Conservation (phyloP, 2,888 invertebrate species). For the Stomorhina lunata region DNA sequence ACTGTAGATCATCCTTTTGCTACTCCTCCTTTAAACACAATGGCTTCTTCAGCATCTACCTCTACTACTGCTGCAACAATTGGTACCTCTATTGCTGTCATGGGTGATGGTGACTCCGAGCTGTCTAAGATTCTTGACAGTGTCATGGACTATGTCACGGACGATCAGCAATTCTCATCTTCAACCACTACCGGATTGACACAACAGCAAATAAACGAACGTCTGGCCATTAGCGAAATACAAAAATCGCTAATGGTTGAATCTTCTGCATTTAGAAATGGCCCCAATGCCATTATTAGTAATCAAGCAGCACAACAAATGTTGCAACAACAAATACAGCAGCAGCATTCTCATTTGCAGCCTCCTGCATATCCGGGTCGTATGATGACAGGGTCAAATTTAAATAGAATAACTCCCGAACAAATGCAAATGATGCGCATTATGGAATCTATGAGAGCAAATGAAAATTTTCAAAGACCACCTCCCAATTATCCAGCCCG, state of each 20-base stretch:
- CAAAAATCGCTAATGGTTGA: slow-evolving; percentile 95
- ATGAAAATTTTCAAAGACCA: slow-evolving; percentile 78
- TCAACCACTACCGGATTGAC: slow-evolving; percentile 72
- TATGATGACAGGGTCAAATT: slow-evolving; percentile 66
- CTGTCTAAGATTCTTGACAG: slow-evolving; percentile 92
- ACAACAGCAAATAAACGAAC: slow-evolving; percentile 82
- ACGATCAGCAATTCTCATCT: slow-evolving; percentile 78
- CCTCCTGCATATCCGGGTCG: slow-evolving; percentile 76
- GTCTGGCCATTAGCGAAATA: slow-evolving; percentile 93
- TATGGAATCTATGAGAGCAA: slow-evolving; percentile 72
- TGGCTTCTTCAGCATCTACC: slow-evolving; percentile 77
- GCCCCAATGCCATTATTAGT: slow-evolving; percentile 48
- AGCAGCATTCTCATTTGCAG: slow-evolving; percentile 68
- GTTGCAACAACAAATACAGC: slow-evolving; percentile 71
- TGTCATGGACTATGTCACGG: slow-evolving; percentile 90
- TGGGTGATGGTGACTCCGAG: slow-evolving; percentile 82
- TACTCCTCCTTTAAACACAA: slow-evolving; percentile 72
- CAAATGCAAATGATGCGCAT: slow-evolving; percentile 71
- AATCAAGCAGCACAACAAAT: slow-evolving; percentile 67
- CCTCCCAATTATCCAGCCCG: slow-evolving; percentile 78
- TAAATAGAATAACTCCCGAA: slow-evolving; percentile 59
- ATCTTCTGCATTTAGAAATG: slow-evolving; percentile 79
- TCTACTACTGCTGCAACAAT: slow-evolving; percentile 69
- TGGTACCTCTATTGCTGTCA: slow-evolving; percentile 53
- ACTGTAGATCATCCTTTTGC: slow-evolving; percentile 62